These are phyloP conservation scores for Plodia interpunctella DNA, from an alignment of 1,140 invertebrate genomes.

Conservation along the genomic window DNA sequence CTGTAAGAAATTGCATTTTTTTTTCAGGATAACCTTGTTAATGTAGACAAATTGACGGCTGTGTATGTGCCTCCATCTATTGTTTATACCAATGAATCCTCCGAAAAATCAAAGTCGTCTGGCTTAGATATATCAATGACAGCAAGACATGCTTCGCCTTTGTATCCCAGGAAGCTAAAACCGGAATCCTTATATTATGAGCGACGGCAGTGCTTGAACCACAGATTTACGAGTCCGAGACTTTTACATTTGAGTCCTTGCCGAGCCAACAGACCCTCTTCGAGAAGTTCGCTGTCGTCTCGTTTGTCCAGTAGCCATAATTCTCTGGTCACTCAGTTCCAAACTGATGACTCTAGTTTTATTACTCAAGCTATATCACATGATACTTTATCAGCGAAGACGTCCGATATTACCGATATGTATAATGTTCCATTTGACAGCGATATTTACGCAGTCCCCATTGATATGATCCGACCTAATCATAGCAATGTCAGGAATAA, in stretches of 20 bases:
- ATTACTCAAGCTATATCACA: conserved; percentile 92
- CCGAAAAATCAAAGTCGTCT: conserved; percentile 37
- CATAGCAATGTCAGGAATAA: conserved; percentile 74
- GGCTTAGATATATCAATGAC: conserved; percentile 44
- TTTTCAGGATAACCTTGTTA: conserved; percentile 51
- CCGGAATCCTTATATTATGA: conserved; percentile 53
- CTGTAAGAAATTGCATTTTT: not conserved
- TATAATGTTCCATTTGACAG: conserved; percentile 92
- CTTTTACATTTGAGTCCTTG: conserved; percentile 80
- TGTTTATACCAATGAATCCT: conserved; percentile 43
- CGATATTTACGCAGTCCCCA: conserved; percentile 90
- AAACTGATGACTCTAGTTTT: conserved; percentile 88
- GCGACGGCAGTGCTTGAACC: conserved; percentile 59
- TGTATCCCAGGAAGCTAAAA: conserved; percentile 61
- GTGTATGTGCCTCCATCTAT: conserved; percentile 51
- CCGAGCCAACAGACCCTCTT: conserved; percentile 80
- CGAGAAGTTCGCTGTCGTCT: conserved; percentile 84
- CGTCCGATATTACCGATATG: conserved; percentile 86
- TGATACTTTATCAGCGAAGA: conserved; percentile 82
- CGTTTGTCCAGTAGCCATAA: conserved; percentile 89
- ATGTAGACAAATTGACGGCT: conserved; percentile 42
- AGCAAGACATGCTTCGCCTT: conserved; percentile 46
- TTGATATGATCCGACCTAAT: conserved; percentile 84
- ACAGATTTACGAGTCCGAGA: conserved; percentile 80
- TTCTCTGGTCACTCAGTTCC: conserved; percentile 85